Evolutionary conservation across 2,888 invertebrate genomes (phyloP).

Genomic region (Sussaba pulchella): DNA sequence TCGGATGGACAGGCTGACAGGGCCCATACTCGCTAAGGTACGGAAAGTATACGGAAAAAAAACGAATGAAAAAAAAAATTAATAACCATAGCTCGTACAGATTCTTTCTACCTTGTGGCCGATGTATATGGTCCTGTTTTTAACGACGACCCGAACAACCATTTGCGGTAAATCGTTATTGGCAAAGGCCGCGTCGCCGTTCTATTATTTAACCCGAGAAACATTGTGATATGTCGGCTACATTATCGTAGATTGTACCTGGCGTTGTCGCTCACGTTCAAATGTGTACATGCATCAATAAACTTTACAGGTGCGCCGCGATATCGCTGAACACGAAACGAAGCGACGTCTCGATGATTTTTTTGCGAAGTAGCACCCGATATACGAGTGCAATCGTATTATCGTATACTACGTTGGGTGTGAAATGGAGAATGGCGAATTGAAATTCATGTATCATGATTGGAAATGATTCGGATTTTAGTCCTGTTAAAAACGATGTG

Average conservation of each 20-base stretch:
- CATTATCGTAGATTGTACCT: constrained; percentile 18
- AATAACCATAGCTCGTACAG: constrained; percentile 24
- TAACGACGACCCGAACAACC: constrained; percentile 24
- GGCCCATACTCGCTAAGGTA: constrained; percentile 70
- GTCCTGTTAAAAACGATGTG: neutral
- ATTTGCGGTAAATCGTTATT: constrained; percentile 8
- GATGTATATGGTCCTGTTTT: constrained; percentile 19
- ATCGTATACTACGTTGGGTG: neutral
- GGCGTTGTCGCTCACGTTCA: constrained; percentile 27
- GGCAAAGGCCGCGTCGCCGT: constrained; percentile 6
- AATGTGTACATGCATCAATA: constrained; percentile 46
- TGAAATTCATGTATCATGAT: neutral
- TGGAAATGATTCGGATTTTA: neutral
- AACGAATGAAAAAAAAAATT: neutral
- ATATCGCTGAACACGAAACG: constrained; percentile 65
- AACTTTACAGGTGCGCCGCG: constrained; percentile 63
- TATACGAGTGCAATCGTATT: constrained; percentile 24
- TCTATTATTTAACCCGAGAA: constrained; percentile 27
- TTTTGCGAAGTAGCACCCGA: constrained; percentile 40
- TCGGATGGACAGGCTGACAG: constrained; percentile 64
- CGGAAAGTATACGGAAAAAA: neutral
- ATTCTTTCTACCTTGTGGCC: constrained; percentile 32
- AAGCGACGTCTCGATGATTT: constrained; percentile 54
- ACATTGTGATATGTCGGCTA: neutral
- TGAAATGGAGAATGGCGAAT: neutral